phyloP scores from a whole-genome alignment of 1,140 invertebrate genomes.

The Cataglyphis hispanica region DNA sequence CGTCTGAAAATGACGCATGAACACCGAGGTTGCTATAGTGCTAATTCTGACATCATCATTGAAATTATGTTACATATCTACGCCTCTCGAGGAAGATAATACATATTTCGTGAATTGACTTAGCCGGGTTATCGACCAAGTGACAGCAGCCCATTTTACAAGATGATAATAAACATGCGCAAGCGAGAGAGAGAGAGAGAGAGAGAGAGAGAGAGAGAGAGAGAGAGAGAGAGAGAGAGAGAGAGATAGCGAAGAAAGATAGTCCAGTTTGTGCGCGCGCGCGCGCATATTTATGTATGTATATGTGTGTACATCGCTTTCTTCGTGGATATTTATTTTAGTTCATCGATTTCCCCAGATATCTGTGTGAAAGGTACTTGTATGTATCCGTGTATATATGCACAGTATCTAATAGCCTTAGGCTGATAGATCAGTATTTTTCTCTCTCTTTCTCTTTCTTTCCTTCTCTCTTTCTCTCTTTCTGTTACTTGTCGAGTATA shows the following conservation, averaged over 20 bases:
- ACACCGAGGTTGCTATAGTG: background rate
- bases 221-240: slow-evolving; percentile 11
- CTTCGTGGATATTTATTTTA: slow-evolving; percentile 75
- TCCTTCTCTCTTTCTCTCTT: slow-evolving; percentile 25
- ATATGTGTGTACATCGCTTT: slow-evolving; percentile 46
- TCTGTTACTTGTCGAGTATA: slow-evolving; percentile 66
- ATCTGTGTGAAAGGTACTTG: slow-evolving; percentile 59
- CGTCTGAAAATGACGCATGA: slow-evolving; percentile 4
- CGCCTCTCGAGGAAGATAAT: background rate
- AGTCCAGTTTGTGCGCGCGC: slow-evolving; percentile 4
- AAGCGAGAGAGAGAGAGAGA: background rate
- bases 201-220: background rate
- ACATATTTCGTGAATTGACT: slow-evolving; percentile 33
- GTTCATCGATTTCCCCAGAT: slow-evolving; percentile 73
- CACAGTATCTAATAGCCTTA: slow-evolving; percentile 71
- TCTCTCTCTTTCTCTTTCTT: slow-evolving; percentile 27
- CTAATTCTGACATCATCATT: background rate
- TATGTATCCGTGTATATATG: slow-evolving; percentile 67
- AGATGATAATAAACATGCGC: slow-evolving; percentile 32
- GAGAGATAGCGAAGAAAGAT: background rate
- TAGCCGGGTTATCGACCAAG: slow-evolving; percentile 47
- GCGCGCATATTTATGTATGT: background rate
- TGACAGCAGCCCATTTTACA: slow-evolving; percentile 26
- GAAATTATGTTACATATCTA: background rate
- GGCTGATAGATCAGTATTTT: slow-evolving; percentile 70